These are phyloP conservation scores for Liasis olivaceus DNA, from an alignment of 2,797 vertebrate genomes.

Conservation along the genomic window DNA sequence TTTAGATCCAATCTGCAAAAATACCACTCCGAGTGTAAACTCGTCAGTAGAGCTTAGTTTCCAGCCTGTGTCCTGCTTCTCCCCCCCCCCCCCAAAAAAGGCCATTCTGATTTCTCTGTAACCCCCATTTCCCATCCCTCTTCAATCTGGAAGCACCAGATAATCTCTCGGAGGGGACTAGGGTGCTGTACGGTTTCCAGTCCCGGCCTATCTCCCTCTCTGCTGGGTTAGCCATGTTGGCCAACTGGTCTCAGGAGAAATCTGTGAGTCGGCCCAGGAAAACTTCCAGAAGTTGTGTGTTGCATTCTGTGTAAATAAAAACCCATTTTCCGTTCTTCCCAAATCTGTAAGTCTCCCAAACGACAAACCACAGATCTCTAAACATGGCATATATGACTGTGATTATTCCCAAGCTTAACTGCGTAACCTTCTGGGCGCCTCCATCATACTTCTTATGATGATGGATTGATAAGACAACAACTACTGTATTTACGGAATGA, in stretches of 20 bases:
- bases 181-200: accelerated
- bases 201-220: too few species aligned
- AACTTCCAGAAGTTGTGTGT: background rate
- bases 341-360: background rate
- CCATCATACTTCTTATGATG: constrained; percentile 76
- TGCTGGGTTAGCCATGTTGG: background rate
- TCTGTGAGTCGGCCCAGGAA: background rate
- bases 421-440: constrained; percentile 68
- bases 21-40: too few species aligned
- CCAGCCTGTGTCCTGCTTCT: background rate
- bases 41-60: too few species aligned
- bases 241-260: background rate
- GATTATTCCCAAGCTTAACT: constrained; percentile 30
- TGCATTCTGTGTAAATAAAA: constrained; percentile 48
- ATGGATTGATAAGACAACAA: constrained; percentile 74
- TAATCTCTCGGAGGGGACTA: background rate
- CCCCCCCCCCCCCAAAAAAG: background rate
- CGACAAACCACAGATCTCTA: background rate
- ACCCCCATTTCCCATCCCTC: background rate
- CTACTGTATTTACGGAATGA: constrained; percentile 85
- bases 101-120: background rate
- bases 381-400: background rate
- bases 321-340: background rate
- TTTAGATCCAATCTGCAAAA: too few species aligned
- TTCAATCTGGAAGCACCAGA: background rate